Base-by-base conservation (phyloP, 2,113 vertebrate species). In the Ammodytes marinus region DNA sequence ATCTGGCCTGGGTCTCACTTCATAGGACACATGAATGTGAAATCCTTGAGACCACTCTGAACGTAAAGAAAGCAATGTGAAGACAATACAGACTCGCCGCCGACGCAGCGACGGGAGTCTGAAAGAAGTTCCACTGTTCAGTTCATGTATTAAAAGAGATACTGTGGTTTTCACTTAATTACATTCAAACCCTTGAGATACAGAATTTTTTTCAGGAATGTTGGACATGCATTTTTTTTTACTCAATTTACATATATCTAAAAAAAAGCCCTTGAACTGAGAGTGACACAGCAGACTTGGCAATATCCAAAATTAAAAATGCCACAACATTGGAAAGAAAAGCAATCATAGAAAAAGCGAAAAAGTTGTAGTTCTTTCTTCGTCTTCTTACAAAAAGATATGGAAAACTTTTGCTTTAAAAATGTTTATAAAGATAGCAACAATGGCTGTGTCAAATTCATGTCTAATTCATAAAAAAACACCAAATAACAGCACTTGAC, bases 141-240 rank as follows among this genome's bases (percentile, higher is more conserved):
- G 78, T 89, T 89, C 67, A 65, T 81, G 83, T 90, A 57, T 87
- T 83, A 65, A 86, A 91, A 91, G 91, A 85, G 70, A 88, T 83
- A 82, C 73, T 81, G 81, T 90, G 79, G 63, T 88, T 91, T 91
- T 79, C 84, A 82, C 71, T 91, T 81, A 88, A 85, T 93, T 94
- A 94, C 94, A 95, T 94, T 95, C 93, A 93, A 90, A 93, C 81
- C 75, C 55, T 91, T 90, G 93, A 91, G 91, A 93, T 94, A 89
- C 89, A 90, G 86, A 27, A 88, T 85, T 79, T 86, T 83, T 90
- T 86, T 81, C 80, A 90, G 89, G 93, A 94, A 94, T 93, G 92
- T 93, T 80, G 82, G 87, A 92, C 92, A 93, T 94, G 92, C 92
- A 93, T 89, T 93, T 90, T 92, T 89, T 93, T 90, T 92, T 86